Evolutionary conservation across 2,797 vertebrate species (phyloP).

Genomic region (Hippopotamyrus pictus): DNA sequence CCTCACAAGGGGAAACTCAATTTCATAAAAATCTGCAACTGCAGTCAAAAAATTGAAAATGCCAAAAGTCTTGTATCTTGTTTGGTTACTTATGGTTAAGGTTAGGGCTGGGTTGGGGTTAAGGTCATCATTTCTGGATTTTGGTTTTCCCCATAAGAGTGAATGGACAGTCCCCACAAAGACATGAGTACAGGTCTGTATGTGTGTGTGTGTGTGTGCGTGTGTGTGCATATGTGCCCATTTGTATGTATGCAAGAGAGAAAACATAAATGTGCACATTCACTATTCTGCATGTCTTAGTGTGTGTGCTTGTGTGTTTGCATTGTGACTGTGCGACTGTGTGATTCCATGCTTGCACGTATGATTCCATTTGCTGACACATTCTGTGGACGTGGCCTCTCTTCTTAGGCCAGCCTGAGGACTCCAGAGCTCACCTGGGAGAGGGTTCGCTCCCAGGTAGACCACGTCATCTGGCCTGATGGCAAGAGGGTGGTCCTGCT

Average conservation of each 20-base stretch:
- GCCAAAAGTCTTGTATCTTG: not conserved
- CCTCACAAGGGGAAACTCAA: not conserved
- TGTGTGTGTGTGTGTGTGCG: not conserved
- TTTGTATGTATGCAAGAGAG: not conserved
- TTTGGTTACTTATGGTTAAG: not conserved
- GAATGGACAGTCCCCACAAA: not conserved
- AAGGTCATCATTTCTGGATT: not conserved
- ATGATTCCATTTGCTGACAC: not conserved
- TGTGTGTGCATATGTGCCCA: not conserved
- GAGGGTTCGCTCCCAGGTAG: slow-evolving; percentile 92
- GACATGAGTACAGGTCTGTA: not conserved
- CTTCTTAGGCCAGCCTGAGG: slow-evolving; percentile 80
- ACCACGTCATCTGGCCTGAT: slow-evolving; percentile 96
- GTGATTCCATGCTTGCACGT: slow-evolving; percentile 12
- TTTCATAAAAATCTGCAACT: not conserved
- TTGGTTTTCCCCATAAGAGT: not conserved
- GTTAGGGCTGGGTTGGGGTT: not conserved
- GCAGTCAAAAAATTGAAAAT: not conserved
- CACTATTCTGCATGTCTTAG: not conserved
- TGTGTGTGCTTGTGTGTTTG: slow-evolving; percentile 19
- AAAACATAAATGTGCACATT: not conserved
- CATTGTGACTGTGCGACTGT: not conserved
- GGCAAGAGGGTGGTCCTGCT: slow-evolving; percentile 91
- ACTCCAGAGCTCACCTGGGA: slow-evolving; percentile 97
- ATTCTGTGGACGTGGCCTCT: slow-evolving; percentile 13